phyloP scores from a whole-genome alignment of 2,888 invertebrate species.

The Hydropsyche betteni region DNA sequence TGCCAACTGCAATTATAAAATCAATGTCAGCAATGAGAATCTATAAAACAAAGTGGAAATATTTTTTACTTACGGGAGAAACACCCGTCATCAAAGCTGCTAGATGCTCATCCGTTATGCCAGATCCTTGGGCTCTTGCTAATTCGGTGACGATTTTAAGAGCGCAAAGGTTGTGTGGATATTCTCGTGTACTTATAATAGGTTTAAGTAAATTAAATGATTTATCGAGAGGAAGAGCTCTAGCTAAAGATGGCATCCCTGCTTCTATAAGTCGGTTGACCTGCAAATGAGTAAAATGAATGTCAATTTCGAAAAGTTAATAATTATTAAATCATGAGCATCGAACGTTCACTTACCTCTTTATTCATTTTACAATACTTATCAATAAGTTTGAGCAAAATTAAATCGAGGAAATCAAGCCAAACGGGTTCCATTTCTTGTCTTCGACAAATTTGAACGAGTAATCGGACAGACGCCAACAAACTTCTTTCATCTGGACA shows the following conservation, averaged over 20 bases:
- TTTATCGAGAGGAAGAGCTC: conserved; percentile 82
- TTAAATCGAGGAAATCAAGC: conserved; percentile 89
- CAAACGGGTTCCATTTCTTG: conserved; percentile 80
- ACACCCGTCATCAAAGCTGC: conserved; percentile 87
- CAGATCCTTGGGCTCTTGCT: conserved; percentile 77
- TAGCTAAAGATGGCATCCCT: conserved; percentile 78
- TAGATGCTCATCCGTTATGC: conserved; percentile 79
- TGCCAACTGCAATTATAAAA: conserved; percentile 71
- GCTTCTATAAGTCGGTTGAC: conserved; percentile 87
- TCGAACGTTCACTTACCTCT: conserved; percentile 61
- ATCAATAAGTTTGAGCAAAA: conserved; percentile 87
- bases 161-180: conserved; percentile 89
- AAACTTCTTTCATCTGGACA: conserved; percentile 73
- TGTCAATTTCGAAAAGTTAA: no score
- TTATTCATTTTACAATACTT: conserved; percentile 79
- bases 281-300: conserved; percentile 57
- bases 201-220: conserved; percentile 79
- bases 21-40: neutral
- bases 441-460: conserved; percentile 86
- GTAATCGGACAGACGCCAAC: conserved; percentile 79
- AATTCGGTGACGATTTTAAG: conserved; percentile 90
- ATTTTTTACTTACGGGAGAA: conserved; percentile 71
- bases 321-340: no score
- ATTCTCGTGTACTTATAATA: conserved; percentile 86
- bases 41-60: neutral